Evolutionary conservation across 2,797 vertebrate genomes (phyloP).

Genomic region (Poeciliopsis paucimaculata): DNA sequence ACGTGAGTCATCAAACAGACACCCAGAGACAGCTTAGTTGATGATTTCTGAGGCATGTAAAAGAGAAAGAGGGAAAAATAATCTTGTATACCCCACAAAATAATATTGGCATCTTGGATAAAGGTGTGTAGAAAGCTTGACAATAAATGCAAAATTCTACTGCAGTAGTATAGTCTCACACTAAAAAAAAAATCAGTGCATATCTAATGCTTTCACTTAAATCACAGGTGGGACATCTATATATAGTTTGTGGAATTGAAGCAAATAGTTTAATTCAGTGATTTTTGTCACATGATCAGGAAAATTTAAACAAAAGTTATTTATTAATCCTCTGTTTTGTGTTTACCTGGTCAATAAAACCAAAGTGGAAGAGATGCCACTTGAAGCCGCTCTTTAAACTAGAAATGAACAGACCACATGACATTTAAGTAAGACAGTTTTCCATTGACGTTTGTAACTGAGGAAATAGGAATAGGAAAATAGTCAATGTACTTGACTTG

Average conservation of each 20-base stretch:
- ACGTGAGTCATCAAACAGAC: conserved; percentile 65
- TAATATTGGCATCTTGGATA: not conserved
- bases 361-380: not conserved
- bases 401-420: not conserved
- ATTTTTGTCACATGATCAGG: not conserved
- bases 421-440: not conserved
- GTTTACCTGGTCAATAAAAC: not conserved
- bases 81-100: not conserved
- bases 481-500: not conserved
- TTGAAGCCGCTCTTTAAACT: not conserved
- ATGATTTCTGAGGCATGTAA: conserved; percentile 11
- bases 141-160: not conserved
- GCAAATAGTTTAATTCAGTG: not conserved
- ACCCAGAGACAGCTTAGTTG: conserved; percentile 55
- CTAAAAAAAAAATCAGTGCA: not conserved
- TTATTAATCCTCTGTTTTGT: not conserved
- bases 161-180: not conserved
- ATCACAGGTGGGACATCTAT: not conserved
- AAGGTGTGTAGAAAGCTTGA: not conserved
- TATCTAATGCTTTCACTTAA: not conserved
- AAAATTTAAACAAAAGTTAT: not conserved
- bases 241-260: not conserved
- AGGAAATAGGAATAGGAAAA: not conserved
- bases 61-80: not conserved
- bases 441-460: not conserved